Base-by-base conservation (phyloP, 2,797 vertebrate genomes). In the Rhabdophis nuchalis region DNA sequence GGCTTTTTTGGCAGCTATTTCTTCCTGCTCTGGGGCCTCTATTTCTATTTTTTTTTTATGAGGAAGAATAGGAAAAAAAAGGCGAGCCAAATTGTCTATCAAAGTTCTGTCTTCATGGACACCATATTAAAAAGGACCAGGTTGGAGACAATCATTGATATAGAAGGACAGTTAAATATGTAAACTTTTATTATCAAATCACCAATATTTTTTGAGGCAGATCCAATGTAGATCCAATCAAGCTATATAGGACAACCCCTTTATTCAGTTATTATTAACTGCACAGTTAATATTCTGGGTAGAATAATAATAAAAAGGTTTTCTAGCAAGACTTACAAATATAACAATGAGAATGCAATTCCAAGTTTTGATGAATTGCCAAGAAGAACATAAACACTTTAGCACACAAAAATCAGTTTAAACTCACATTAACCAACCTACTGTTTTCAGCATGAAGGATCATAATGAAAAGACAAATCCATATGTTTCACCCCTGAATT, bases 131-230 rank as follows among this genome's bases (percentile, higher is more conserved):
- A 93, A 92, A 91, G 57, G 9, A 23, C 14, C 41, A 91, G 91
- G 86, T 72, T 72, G 20, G 54, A 93, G 36, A 32, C 89, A 29
- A 93, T 93, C 46, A 64, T 3, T 94, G 29, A 77, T 23, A 93
- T 27, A 16, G 46, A 27, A 91, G 36, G 93, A 60, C 61, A 90
- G n/a, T 36, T 89, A 87, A 68, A 1, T 56, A 46, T 54, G 61
- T 53, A 94, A 91, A 91, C 23, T 20, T 93, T 89, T 92, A 68
- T 41, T 60, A 32, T 53, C 54, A 93, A 94, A 36, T 16, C 27
- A 53, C 93, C 91, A 53, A 9, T 29, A 86, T 9, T 36, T 93
- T 90, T 94, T 90, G 32, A 95, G 93, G 18, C 20, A 77, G 2
- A 77, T 41, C 32, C 16, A 36, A 10, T 20, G 41, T 93, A 27